Evolutionary conservation across 2,797 vertebrate species (phyloP), one percentile per base, ranked within the genome.

Genomic region (Natrix natrix): DNA sequence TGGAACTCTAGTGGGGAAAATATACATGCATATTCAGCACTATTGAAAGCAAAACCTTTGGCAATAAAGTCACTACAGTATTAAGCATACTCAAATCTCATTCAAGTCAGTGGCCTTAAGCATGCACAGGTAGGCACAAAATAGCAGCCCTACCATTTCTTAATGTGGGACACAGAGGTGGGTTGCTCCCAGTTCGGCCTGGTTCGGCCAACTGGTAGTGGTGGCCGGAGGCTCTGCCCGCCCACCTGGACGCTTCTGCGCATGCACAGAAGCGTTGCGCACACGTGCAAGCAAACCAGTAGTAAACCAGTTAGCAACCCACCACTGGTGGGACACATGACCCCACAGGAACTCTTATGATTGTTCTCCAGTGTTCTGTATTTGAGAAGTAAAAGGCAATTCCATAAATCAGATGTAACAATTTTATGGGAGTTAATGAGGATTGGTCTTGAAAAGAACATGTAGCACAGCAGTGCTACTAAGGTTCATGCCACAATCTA

Each of bases 1-100:
- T 89, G 92, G 60, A 93, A 91, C 93, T 87, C n/a, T 37, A 91
- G 48, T 90, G 93, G 91, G 87, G 54, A 95, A 94, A 16, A 55
- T n/a, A 37, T 78, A 14, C 88, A 74, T 54, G 0, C 89, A 55
- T 93, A 83, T 88, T 92, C 48, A 93, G 32, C 91, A 54, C 78
- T 26, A n/a, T 16, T 32, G 26, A 89, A 20, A 12, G 87, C 37
- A 54, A 83, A 43, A 78, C 37, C 20, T 91, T 89, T 88, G 78
- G 57, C 87, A 91, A 86, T 37, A 78, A 90, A 66, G 28, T 32
- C 28, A 88, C 52, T 24, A 17, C n/a, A 8, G 14, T 74, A 91
- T 74, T 59, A 59, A 83, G 43, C 83, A 91, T 83, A 32, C 14
- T 61, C 86, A 83, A 91, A 20, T 90, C 55, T 87, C 61, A 69